These are phyloP conservation scores for Xiphydria camelus DNA, from an alignment of 2,888 invertebrate genomes.

Conservation along the genomic window DNA sequence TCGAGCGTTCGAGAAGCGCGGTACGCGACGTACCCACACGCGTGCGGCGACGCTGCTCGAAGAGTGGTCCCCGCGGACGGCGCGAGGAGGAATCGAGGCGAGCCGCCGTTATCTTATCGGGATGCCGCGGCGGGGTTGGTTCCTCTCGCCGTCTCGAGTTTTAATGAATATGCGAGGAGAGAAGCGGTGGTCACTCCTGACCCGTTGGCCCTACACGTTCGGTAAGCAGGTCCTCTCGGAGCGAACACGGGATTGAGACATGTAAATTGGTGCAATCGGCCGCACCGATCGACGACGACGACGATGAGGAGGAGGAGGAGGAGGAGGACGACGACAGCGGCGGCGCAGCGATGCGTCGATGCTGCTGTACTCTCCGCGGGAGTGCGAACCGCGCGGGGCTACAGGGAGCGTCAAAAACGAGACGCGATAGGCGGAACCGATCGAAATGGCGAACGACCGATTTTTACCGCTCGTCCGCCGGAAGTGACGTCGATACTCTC, in stretches of 20 bases:
- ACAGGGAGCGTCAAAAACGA: too few species aligned
- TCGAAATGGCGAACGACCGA: too few species aligned
- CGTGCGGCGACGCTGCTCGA: too few species aligned
- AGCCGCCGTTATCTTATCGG: slow-evolving; percentile 20
- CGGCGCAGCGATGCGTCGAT: slow-evolving; percentile 34
- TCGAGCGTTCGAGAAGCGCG: neutral
- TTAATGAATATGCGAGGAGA: slow-evolving; percentile 50
- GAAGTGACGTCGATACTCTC: too few species aligned
- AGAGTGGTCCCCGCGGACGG: too few species aligned
- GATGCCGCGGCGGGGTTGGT: slow-evolving; percentile 11
- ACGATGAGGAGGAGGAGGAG: slow-evolving; percentile 11
- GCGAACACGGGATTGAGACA: slow-evolving; percentile 54
- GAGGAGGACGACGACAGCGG: too few species aligned
- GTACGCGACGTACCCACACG: too few species aligned
- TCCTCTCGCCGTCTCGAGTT: slow-evolving; percentile 18
- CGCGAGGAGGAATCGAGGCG: too few species aligned
- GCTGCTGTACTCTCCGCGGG: slow-evolving; percentile 26
- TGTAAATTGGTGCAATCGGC: slow-evolving; percentile 56
- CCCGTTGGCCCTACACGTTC: slow-evolving; percentile 18
- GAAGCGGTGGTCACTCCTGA: slow-evolving; percentile 15
- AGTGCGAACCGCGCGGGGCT: slow-evolving; percentile 33
- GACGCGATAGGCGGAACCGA: too few species aligned
- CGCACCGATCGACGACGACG: slow-evolving; percentile 41
- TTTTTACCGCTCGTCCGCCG: too few species aligned
- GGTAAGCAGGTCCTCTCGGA: slow-evolving; percentile 9